Evolutionary conservation across 2,113 vertebrate genomes (phyloP).

Genomic region (Clinocottus analis): DNA sequence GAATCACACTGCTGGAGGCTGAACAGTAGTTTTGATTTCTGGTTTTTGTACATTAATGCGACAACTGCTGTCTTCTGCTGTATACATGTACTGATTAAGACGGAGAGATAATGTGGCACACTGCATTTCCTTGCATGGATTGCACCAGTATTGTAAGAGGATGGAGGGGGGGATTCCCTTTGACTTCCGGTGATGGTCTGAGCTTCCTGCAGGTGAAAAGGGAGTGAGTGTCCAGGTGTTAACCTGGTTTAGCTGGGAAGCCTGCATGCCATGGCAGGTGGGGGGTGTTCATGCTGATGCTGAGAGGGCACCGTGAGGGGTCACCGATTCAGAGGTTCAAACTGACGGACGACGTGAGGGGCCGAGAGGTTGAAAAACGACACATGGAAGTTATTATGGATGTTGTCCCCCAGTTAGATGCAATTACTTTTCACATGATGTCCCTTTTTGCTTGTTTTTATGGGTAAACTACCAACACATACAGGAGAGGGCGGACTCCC

Average conservation of each 20-base stretch:
- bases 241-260: slow-evolving; percentile 11
- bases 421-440: neutral
- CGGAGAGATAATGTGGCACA: neutral
- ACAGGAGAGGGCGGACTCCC: neutral
- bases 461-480: neutral
- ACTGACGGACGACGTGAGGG: neutral
- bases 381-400: too few relatives aligned
- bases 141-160: too few relatives aligned
- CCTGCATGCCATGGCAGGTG: slow-evolving; percentile 1
- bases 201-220: too few relatives aligned
- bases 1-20: neutral
- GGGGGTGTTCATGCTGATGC: slow-evolving; percentile 8
- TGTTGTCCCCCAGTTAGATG: neutral
- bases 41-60: neutral
- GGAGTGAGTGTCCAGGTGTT: slow-evolving; percentile 10
- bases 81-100: slow-evolving; percentile 4
- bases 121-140: neutral
- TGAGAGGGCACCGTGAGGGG: too few relatives aligned
- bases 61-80: neutral
- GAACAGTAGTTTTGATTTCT: slow-evolving; percentile 1
- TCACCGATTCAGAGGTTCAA: neutral
- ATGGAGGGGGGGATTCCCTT: too few relatives aligned
- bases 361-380: neutral
- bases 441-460: neutral
- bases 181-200: too few relatives aligned